Evolutionary conservation across 2,797 vertebrate species (phyloP).

Genomic region (Ispidina picta): DNA sequence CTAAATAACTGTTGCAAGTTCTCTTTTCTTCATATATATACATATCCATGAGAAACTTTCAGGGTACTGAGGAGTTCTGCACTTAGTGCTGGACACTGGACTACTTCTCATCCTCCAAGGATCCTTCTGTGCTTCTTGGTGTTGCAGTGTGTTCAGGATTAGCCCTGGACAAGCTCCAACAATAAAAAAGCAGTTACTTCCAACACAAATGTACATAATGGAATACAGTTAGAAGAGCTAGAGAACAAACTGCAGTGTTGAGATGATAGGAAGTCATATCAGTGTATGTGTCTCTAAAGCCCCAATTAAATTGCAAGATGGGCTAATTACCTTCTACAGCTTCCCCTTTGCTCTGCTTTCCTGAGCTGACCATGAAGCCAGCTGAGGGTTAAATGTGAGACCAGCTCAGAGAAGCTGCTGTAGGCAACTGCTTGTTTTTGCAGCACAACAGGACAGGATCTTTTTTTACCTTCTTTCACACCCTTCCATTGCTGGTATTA

Average conservation of each 20-base stretch:
- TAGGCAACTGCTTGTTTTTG: not conserved
- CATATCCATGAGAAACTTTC: not conserved
- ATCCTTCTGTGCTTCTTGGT: not conserved
- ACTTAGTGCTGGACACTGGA: not conserved
- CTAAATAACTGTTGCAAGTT: not conserved
- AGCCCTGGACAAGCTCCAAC: not conserved
- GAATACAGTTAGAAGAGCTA: not conserved
- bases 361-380: not conserved
- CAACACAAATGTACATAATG: not conserved
- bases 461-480: not conserved
- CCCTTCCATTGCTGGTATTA: not conserved
- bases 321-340: slow-evolving; percentile 11
- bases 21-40: not conserved
- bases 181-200: not conserved
- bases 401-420: not conserved
- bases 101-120: accelerated
- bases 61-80: not conserved
- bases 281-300: not conserved
- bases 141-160: not conserved
- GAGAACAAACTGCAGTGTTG: not conserved
- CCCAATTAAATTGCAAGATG: not conserved
- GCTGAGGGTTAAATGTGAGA: slow-evolving; percentile 1
- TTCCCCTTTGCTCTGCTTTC: not conserved
- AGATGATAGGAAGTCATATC: not conserved
- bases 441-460: not conserved